These are phyloP conservation scores for Penaeus vannamei DNA, from an alignment of 1,140 invertebrate genomes.

Conservation along the genomic window DNA sequence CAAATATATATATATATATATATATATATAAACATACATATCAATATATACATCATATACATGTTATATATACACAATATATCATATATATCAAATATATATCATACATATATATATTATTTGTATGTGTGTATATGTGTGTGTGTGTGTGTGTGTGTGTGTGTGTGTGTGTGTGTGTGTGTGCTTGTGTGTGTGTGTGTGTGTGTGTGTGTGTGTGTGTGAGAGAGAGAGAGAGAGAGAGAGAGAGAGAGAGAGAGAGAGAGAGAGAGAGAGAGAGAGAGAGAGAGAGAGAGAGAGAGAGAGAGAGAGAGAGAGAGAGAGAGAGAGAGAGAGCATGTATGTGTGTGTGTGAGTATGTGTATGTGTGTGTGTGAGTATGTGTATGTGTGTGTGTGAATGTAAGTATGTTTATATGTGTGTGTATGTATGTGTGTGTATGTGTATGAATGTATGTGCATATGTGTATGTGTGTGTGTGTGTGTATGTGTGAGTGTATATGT, in stretches of 20 bases:
- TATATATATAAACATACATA: no score
- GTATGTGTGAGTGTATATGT: neutral
- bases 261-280: no score
- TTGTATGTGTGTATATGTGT: neutral
- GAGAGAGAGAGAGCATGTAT: no score
- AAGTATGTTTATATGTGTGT: neutral
- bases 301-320: no score
- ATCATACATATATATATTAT: neutral
- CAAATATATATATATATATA: no score
- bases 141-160: neutral
- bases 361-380: neutral
- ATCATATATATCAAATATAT: neutral
- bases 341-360: neutral
- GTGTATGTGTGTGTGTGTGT: neutral
- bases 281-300: no score
- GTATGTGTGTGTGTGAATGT: neutral
- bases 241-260: no score
- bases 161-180: neutral
- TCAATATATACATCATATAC: no score
- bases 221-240: no score
- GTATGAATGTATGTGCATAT: no score
- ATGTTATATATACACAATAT: conserved; percentile 21
- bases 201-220: neutral
- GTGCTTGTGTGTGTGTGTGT: neutral
- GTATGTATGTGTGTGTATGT: neutral